Evolutionary conservation across 1,140 invertebrate genomes (phyloP), one percentile per base, ranked within the genome.

Genomic region (Archegozetes longisetosus): DNA sequence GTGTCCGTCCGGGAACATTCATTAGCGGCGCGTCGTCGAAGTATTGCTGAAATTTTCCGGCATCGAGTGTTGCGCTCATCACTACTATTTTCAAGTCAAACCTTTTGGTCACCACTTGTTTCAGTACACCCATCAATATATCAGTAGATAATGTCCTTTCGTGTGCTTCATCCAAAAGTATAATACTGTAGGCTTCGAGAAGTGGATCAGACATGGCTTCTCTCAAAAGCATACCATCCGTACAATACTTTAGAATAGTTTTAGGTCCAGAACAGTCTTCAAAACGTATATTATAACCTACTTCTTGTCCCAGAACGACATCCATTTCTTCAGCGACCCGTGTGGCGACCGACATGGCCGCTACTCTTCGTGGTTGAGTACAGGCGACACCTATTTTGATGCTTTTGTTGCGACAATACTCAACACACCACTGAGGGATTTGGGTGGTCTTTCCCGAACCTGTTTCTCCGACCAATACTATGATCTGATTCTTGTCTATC

Each of bases 1-100:
- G 86, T 64, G 92, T 95, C 70, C 92, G 75, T 48, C 93, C 93
- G 12, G 96, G 96, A 26, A 99, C 93, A 70, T 91, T 97, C 86
- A 99, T 93, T 20, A 99, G 73, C 0, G 96, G 96, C 17, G 94
- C 94, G 72, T 94, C 88, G 68, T 98, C 93, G 73, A 98, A 98
- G 72, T 98, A 98, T 70, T 89, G 85, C 78, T 81, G 92, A 75
- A 99, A 99, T 73, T 99, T 99, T 3, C 94, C 95, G 53, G 96
- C 94, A 76, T 99, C 96, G n/a, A 99, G 76, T 0, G 96, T 99
- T 17, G 96, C 96, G 68, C 91, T 96, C 95, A 99, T 99, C 68
- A 99, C 88, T 64, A 99, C 89, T 53, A 99, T 79, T 76, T 99
- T 99, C 14, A 99, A 77, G 75, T 98, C 95, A 6, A 77, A 72